A percentile compares a stretch with the other conserved stretches of the same genome.
Conservation (phyloP, 2,888 invertebrate genomes). For the Villa cingulata region DNA sequence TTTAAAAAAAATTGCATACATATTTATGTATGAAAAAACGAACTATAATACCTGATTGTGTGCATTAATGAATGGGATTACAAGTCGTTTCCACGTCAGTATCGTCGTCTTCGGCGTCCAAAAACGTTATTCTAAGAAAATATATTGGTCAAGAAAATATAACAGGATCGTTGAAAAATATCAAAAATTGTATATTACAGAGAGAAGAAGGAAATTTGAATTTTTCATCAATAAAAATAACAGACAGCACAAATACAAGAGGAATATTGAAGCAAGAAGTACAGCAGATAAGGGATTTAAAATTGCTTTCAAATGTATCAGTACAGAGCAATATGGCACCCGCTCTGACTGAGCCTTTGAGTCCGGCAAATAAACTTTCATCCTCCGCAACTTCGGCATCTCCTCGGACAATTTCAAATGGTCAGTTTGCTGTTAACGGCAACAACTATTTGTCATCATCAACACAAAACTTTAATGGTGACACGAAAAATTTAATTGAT, state of each 20-base stretch:
- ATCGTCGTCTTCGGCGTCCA: not conserved
- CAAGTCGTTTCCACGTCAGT: not conserved
- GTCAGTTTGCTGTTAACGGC: slow-evolving; percentile 2
- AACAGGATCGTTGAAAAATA: not conserved
- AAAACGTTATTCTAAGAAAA: not conserved
- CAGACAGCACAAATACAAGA: no score
- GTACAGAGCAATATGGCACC: slow-evolving; percentile 60
- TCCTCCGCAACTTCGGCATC: slow-evolving; percentile 35
- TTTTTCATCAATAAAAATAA: no score
- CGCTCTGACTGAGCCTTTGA: slow-evolving; percentile 68
- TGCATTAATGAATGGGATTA: slow-evolving; percentile 7
- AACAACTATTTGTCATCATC: slow-evolving; percentile 12
- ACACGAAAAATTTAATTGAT: not conserved
- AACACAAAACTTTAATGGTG: not conserved
- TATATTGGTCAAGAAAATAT: not conserved
- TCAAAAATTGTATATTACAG: no score
- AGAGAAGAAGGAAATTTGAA: no score
- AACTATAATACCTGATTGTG: no score
- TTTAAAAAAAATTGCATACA: no score
- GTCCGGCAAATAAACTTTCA: slow-evolving; percentile 34
- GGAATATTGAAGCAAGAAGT: not conserved
- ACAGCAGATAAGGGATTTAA: not conserved
- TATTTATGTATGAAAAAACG: no score
- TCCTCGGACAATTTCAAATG: slow-evolving; percentile 18
- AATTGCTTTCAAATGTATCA: slow-evolving; percentile 17